Evolutionary conservation across 2,888 invertebrate species (phyloP).

Genomic region (Pherbina coryleti): DNA sequence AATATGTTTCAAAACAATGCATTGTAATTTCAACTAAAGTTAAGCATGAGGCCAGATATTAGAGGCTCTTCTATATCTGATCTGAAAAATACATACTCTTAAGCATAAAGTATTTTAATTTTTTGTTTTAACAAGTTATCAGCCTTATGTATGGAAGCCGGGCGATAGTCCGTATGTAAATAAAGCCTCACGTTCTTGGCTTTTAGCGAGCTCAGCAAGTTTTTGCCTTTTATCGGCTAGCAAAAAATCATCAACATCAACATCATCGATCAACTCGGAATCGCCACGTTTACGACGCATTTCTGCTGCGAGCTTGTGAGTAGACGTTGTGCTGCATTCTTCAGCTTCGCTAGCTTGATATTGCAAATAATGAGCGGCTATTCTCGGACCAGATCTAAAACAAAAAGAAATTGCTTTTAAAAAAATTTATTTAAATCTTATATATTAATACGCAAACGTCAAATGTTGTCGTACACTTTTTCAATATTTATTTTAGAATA

Average conservation of each 20-base stretch:
- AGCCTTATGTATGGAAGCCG: constrained; percentile 59
- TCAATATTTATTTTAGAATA: too few relatives aligned
- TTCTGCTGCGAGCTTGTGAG: neutral
- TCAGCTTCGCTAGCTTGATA: constrained; percentile 69
- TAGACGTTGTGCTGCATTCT: constrained; percentile 44
- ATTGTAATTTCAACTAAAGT: too few relatives aligned
- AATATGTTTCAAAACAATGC: too few relatives aligned
- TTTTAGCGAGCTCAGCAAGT: constrained; percentile 56
- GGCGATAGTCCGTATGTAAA: constrained; percentile 65
- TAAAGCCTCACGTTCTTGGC: constrained; percentile 62
- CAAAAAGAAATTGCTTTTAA: too few relatives aligned
- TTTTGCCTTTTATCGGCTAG: constrained; percentile 64
- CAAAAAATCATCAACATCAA: constrained; percentile 65
- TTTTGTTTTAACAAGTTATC: neutral
- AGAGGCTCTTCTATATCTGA: too few relatives aligned
- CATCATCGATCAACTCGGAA: constrained; percentile 64
- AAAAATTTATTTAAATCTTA: too few relatives aligned
- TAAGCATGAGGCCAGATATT: too few relatives aligned
- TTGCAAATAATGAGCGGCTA: constrained; percentile 70
- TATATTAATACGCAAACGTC: too few relatives aligned
- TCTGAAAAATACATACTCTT: too few relatives aligned
- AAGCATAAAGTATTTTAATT: too few relatives aligned
- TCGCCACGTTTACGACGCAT: constrained; percentile 62
- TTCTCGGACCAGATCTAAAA: constrained; percentile 67
- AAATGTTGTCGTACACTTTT: too few relatives aligned